A percentile compares a stretch with the other conserved stretches of the same genome.
Conservation (phyloP, 2,797 vertebrate species). For the Etheostoma nigrum region DNA sequence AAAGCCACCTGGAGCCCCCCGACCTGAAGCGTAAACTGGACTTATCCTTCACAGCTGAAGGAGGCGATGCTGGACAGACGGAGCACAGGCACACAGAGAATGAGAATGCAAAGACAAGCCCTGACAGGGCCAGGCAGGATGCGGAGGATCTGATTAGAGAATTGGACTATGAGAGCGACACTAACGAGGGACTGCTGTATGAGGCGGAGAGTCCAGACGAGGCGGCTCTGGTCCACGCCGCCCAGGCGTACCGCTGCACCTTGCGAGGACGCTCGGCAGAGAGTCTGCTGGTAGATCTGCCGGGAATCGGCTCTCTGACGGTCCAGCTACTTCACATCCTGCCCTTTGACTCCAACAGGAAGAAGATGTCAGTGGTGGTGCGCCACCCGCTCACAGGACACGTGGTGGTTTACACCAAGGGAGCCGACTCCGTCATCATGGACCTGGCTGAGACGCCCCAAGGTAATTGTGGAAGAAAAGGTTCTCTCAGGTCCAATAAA, state of each 20-base stretch:
- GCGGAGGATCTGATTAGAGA: constrained; percentile 16
- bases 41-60: not conserved
- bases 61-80: constrained; percentile 2
- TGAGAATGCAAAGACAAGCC: not conserved
- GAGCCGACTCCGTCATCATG: constrained; percentile 94
- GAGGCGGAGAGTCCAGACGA: constrained; percentile 97
- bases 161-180: not conserved
- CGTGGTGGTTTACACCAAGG: constrained; percentile 95
- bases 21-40: not conserved
- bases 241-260: constrained; percentile 90
- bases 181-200: constrained; percentile 82
- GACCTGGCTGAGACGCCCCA: constrained; percentile 78
- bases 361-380: constrained; percentile 96
- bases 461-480: constrained; percentile 26
- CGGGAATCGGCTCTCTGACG: constrained; percentile 84
- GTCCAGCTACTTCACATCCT: constrained; percentile 92
- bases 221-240: constrained; percentile 94
- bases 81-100: constrained; percentile 24
- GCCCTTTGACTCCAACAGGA: constrained; percentile 93
- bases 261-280: constrained; percentile 89
- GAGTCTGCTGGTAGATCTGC: constrained; percentile 88
- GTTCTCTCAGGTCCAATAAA: too few species aligned
- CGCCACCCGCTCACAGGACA: constrained; percentile 90
- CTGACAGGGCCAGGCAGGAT: not conserved
- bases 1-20: constrained; percentile 21